phyloP scores from a whole-genome alignment of 2,888 invertebrate genomes.

The Erannis defoliaria region DNA sequence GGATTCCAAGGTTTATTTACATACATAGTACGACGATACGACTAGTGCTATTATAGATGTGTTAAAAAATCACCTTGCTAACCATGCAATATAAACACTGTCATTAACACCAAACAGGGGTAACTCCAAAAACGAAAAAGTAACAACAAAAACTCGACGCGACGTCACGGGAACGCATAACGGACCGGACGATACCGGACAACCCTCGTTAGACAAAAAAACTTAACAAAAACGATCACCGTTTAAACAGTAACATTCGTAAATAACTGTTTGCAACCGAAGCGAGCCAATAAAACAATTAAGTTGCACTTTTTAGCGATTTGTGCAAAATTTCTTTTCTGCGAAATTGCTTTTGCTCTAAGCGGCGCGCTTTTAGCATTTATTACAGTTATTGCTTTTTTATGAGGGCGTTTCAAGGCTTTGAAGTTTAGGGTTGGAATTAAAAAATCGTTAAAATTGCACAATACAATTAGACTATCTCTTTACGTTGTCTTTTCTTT shows the following conservation, averaged over 20 bases:
- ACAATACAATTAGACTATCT: constrained; percentile 30
- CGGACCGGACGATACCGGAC: constrained; percentile 51
- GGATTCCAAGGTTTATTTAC: no score
- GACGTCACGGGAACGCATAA: constrained; percentile 64
- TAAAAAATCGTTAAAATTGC: constrained; percentile 41
- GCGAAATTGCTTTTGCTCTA: constrained; percentile 56
- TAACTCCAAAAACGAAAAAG: constrained; percentile 46
- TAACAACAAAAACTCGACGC: constrained; percentile 43
- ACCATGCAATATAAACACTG: constrained; percentile 6
- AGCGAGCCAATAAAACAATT: constrained; percentile 60
- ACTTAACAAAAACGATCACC: constrained; percentile 48
- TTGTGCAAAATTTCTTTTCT: constrained; percentile 82
- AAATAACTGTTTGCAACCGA: constrained; percentile 49
- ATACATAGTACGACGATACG: no score
- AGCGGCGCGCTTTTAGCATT: constrained; percentile 45
- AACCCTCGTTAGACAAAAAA: constrained; percentile 41
- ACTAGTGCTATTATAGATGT: no score
- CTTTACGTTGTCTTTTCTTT: constrained; percentile 1
- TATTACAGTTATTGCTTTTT: constrained; percentile 42
- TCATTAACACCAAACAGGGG: constrained; percentile 27
- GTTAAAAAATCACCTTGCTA: not conserved
- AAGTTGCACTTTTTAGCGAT: constrained; percentile 47
- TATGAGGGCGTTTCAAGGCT: constrained; percentile 30
- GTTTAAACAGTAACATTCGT: constrained; percentile 47
- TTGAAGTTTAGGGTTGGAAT: constrained; percentile 57